Base-by-base conservation (phyloP, 2,888 invertebrate genomes). In the Athrips mouffetella region DNA sequence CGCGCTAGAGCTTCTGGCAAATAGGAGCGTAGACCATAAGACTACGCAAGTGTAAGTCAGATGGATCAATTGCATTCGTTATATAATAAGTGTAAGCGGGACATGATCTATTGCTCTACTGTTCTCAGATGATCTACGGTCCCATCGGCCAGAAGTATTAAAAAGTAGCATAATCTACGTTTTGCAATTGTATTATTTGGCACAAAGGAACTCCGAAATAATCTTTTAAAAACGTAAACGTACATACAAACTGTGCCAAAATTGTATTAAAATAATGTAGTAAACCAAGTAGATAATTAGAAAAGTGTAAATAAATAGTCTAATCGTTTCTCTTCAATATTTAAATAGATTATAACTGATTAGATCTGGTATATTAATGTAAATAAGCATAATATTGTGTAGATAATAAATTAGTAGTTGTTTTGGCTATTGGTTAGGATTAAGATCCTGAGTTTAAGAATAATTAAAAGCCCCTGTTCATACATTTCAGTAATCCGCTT, bases 311-410 rank as follows among this genome's bases (percentile, higher is more conserved):
- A 80, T 80, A 80, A 58, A 57, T 50, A 48, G 61, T 52, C 63
- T 56, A 65, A 53, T 53, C 66, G 59, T 56, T 59, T 67, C 13
- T 15, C 15, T 21, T 59, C 40, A 58, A 64, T 67, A 67, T 64
- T 61, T 65, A 63, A 61, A 60, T 42, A 44, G 40, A 29, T 41
- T 48, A 21, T 13, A 7, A 40, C 45, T 48, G 49, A 47, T 42
- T 48, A 44, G n/a, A 51, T 49, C 49, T 57, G 42, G 48, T 52
- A 50, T 48, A 53, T 65, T 55, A n/a, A 31, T 79, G 76, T 76
- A 76, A 65, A 75, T 78, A 76, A 55, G 56, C 65, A 67, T 60
- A 62, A 62, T 64, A 66, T 65, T 80, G 62, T 83, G 80, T 85
- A 84, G 81, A 81, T 82, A 81, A 57, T 54, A 49, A 47, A 37